Percentiles rank a stretch among this genome's conserved stretches.
Conservation (phyloP, 2,888 invertebrate species). For the Tetanocera ferruginea region DNA sequence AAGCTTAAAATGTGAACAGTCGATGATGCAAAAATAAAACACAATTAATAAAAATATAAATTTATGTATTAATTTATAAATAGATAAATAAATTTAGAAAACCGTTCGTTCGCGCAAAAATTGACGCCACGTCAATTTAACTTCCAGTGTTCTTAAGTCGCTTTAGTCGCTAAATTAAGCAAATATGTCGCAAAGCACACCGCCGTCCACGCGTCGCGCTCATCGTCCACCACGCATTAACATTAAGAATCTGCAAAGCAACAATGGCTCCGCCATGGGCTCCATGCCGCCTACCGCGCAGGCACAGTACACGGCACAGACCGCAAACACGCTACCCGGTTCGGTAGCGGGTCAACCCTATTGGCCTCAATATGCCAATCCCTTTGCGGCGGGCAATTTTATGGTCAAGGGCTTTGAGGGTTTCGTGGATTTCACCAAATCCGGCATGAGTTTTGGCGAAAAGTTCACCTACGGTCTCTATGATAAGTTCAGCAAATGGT, state of each 20-base stretch:
- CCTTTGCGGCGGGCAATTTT: conserved; percentile 79
- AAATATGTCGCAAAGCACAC: conserved; percentile 1
- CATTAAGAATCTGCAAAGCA: conserved; percentile 58
- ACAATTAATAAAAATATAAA: conserved; percentile 36
- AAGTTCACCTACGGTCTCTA: conserved; percentile 85
- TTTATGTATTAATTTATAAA: conserved; percentile 38
- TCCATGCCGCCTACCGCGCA: conserved; percentile 62
- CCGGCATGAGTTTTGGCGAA: conserved; percentile 86
- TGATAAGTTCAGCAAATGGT: conserved; percentile 81
- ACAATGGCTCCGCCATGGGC: conserved; percentile 52
- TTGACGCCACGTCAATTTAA: background rate
- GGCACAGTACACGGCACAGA: conserved; percentile 57
- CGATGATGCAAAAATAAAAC: conserved; percentile 31
- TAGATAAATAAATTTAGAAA: background rate
- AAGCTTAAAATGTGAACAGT: too few species aligned
- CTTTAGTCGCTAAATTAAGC: too few species aligned
- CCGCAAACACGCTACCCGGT: conserved; percentile 52
- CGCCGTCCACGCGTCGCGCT: conserved; percentile 55
- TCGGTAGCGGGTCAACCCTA: conserved; percentile 57
- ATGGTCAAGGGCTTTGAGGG: conserved; percentile 86
- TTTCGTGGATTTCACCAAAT: conserved; percentile 84
- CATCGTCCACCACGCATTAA: conserved; percentile 66
- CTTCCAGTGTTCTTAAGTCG: too few species aligned
- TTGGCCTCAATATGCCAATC: conserved; percentile 67
- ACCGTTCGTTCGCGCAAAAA: background rate